Percentiles rank a stretch among this genome's conserved stretches.
Evolutionary conservation across 2,888 invertebrate species (phyloP).

Genomic region (Diloba caeruleocephala): DNA sequence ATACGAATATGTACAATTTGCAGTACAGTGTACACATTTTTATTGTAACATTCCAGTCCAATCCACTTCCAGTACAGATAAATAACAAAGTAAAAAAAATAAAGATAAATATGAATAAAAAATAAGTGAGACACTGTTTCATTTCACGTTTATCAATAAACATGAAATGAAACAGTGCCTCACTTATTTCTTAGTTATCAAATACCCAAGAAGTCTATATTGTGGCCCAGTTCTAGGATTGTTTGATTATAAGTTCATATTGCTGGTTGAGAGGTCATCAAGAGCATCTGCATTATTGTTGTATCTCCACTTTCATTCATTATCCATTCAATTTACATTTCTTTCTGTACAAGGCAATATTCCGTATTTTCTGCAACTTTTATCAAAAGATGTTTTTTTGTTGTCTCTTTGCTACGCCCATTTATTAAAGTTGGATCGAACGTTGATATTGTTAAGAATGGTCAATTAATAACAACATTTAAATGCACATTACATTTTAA

Average conservation of each 20-base stretch:
- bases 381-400: conserved; percentile 35
- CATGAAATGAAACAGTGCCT: conserved; percentile 21
- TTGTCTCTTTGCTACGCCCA: conserved; percentile 33
- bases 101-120: too few relatives aligned
- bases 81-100: conserved; percentile 31
- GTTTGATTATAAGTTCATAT: conserved; percentile 42
- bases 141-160: conserved; percentile 43
- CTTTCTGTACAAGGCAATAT: conserved; percentile 56
- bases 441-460: conserved; percentile 11
- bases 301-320: conserved; percentile 43
- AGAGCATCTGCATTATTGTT: conserved; percentile 46
- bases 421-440: conserved; percentile 39
- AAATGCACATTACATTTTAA: conserved; percentile 34
- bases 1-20: conserved; percentile 10
- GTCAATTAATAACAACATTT: conserved; percentile 7
- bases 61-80: conserved; percentile 31
- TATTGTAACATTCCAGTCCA: conserved; percentile 5
- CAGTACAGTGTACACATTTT: conserved; percentile 23
- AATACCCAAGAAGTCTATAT: conserved; percentile 38
- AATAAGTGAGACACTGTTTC: too few relatives aligned
- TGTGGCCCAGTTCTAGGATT: conserved; percentile 46
- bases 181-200: conserved; percentile 39
- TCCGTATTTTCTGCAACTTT: conserved; percentile 55
- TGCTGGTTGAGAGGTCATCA: conserved; percentile 41
- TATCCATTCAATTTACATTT: conserved; percentile 47